Evolutionary conservation across 1,140 invertebrate genomes (phyloP).

Genomic region (Leptinotarsa undecemlineata): DNA sequence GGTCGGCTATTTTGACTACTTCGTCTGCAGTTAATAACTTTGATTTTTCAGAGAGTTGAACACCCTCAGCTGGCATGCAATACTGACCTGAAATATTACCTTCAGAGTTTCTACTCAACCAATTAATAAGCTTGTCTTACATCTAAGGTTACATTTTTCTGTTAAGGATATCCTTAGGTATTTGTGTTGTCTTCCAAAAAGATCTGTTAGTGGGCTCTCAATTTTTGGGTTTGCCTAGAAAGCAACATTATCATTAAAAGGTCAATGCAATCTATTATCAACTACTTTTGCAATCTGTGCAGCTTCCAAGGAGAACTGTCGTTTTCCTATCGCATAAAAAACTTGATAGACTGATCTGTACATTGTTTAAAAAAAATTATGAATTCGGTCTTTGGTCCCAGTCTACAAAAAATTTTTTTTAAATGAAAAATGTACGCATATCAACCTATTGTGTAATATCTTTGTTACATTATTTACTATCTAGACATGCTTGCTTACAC

Average conservation of each 20-base stretch:
- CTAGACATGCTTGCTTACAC: too few relatives aligned
- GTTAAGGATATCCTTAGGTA: constrained; percentile 95
- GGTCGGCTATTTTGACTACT: constrained; percentile 74
- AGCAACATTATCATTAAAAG: background rate
- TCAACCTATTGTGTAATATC: too few relatives aligned
- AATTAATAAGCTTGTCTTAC: constrained; percentile 63
- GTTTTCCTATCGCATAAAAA: background rate
- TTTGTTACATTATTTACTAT: too few relatives aligned
- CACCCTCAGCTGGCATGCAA: constrained; percentile 75
- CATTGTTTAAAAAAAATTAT: background rate
- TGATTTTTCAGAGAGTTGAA: constrained; percentile 74
- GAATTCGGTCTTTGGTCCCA: too few relatives aligned
- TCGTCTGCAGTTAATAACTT: constrained; percentile 84
- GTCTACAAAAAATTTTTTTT: too few relatives aligned
- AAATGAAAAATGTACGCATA: too few relatives aligned
- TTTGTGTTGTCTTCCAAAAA: constrained; percentile 85
- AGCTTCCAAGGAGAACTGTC: background rate
- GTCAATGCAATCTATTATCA: background rate
- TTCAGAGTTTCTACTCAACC: background rate
- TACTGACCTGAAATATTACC: constrained; percentile 47
- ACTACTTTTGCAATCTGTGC: constrained; percentile 1
- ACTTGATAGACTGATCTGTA: background rate
- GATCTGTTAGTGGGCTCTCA: constrained; percentile 70
- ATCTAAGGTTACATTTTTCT: constrained; percentile 94
- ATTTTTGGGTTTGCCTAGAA: constrained; percentile 33